Conservation (phyloP, 2,888 invertebrate genomes). For the Hirudinaria manillensis region DNA sequence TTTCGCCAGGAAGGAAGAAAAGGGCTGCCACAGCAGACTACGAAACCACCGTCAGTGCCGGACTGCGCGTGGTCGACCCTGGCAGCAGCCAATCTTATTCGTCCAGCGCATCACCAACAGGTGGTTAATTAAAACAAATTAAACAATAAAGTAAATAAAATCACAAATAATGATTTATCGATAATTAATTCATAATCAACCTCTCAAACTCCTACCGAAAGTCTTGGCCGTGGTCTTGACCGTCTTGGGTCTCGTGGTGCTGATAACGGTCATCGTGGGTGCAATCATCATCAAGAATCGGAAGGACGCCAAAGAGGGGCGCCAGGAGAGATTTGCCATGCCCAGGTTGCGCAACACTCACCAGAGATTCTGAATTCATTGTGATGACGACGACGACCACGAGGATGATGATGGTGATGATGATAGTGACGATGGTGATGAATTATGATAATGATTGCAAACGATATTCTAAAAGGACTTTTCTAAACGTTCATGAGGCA, state of each 20-base stretch:
- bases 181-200: too few relatives aligned
- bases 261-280: slow-evolving; percentile 2
- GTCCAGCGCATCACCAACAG: background rate
- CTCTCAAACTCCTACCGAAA: background rate
- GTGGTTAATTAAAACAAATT: too few relatives aligned
- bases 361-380: background rate
- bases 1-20: background rate
- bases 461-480: too few relatives aligned
- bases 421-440: too few relatives aligned
- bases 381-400: too few relatives aligned
- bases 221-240: slow-evolving; percentile 22
- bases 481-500: too few relatives aligned
- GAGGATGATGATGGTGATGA: too few relatives aligned
- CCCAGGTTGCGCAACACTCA: slow-evolving; percentile 15
- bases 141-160: too few relatives aligned
- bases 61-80: slow-evolving; percentile 26
- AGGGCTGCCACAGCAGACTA: background rate
- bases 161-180: too few relatives aligned
- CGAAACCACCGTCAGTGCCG: background rate
- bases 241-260: slow-evolving; percentile 1
- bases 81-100: background rate
- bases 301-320: background rate
- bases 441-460: too few relatives aligned
- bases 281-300: background rate
- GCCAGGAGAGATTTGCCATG: slow-evolving; percentile 16